phyloP scores from a whole-genome alignment of 2,797 vertebrate genomes.

The Petrocephalus sullivani region DNA sequence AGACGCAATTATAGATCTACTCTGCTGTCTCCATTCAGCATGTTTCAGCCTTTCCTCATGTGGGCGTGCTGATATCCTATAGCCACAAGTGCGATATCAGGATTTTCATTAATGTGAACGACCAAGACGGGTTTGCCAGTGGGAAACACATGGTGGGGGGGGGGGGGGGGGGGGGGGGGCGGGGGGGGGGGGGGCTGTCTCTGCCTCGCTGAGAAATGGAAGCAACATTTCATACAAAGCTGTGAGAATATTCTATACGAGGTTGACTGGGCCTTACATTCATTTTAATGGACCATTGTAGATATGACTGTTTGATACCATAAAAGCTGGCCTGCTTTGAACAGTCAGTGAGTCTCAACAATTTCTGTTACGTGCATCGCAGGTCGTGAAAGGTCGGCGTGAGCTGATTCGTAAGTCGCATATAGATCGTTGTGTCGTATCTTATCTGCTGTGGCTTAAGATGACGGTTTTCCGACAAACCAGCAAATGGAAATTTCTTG shows the following conservation, averaged over 20 bases:
- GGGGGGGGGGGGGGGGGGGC: background rate
- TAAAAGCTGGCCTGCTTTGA: background rate
- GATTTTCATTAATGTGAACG: background rate
- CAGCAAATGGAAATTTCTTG: background rate
- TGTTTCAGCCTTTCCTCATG: background rate
- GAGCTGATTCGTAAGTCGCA: background rate
- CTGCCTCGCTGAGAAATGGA: background rate
- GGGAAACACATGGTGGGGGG: background rate
- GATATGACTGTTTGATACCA: background rate
- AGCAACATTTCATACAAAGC: background rate
- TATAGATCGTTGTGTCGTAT: background rate
- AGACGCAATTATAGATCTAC: background rate
- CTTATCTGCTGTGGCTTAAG: background rate
- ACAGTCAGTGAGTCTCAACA: background rate
- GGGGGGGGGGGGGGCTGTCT: background rate
- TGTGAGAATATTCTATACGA: background rate
- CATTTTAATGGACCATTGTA: background rate
- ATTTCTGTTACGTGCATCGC: background rate
- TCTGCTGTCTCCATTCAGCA: background rate
- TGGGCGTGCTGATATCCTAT: background rate
- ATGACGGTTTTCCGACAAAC: background rate
- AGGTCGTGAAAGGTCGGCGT: too few species aligned
- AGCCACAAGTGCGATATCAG: slow-evolving; percentile 4
- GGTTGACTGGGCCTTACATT: background rate
- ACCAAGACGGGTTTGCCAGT: background rate